Evolutionary conservation across 1,140 invertebrate species (phyloP), one percentile per base, ranked within the genome.

Genomic region (Drosophila parvula): DNA sequence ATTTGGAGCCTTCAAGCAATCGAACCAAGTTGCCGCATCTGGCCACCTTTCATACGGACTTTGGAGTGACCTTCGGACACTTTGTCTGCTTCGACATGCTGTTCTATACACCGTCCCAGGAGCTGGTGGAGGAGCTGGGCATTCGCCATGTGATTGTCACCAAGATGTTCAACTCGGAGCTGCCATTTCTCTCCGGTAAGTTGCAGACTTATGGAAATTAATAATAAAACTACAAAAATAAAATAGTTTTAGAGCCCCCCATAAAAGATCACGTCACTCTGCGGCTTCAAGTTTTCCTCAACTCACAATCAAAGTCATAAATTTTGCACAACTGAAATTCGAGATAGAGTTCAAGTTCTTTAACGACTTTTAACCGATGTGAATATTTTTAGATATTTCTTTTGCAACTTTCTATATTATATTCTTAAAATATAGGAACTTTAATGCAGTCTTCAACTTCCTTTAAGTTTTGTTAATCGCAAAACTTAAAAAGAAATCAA

Each of bases 11-110:
- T 3, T 32, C 44, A 2, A 76, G 65, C 44, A 83, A 91, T 48
- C 78, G 78, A 22, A 90, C 91, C 0, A 27, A 47, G 0, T 0
- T 41, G 9, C 78, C 88, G 0, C 93, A 96, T 69, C 93, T 64
- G 9, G 92, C 93, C 1, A 94, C 92, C 11, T 97, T 98, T 74
- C 86, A 92, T 2, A 97, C 97, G 0, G 96, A 97, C 89, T 98
- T 98, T 83, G 95, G 95, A 3, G 96, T 97, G 0, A 95, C 93
- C 16, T 98, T 98, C 88, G 97, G 96, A 0, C 93, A 95, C 12
- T 94, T 97, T 62, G 95, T 95, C 14, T 96, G 96, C 84, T 96
- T 96, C 79, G 97, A 98, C 84, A 94, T 97, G 38, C 69, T 97
- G 1, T 97, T 95, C 79, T 78, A 94, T 57, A 89, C 93, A 5